phyloP scores from a whole-genome alignment of 2,797 vertebrate genomes.

The Sebastes glaucus region DNA sequence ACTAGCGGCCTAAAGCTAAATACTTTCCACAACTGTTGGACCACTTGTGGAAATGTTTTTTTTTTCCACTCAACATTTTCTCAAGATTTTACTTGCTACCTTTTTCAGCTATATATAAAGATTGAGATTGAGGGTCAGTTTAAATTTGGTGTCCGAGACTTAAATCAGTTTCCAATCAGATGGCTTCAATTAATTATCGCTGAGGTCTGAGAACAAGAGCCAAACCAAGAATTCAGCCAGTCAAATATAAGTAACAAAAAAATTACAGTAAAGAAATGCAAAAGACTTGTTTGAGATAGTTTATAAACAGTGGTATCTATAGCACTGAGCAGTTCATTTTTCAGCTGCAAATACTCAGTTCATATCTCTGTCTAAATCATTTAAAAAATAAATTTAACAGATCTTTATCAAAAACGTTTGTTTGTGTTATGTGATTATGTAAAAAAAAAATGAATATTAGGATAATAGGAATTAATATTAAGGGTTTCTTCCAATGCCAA shows the following conservation, averaged over 20 bases:
- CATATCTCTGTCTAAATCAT: background rate
- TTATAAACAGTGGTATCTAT: background rate
- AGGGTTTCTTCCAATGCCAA: background rate
- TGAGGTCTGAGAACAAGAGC: background rate
- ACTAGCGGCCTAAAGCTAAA: background rate
- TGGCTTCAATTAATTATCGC: background rate
- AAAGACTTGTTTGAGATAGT: background rate
- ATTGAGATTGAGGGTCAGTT: background rate
- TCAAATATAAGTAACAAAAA: background rate
- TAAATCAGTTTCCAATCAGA: background rate
- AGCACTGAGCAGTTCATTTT: background rate
- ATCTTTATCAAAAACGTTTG: background rate
- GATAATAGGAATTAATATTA: background rate
- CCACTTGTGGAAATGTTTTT: background rate
- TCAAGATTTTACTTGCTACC: background rate
- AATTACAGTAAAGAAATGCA: background rate
- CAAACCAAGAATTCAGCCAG: background rate
- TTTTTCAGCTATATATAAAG: no score
- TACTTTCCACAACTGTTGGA: background rate
- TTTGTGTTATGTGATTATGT: no score
- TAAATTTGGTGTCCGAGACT: background rate
- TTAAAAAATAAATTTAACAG: background rate
- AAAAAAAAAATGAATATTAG: background rate
- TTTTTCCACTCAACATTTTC: background rate
- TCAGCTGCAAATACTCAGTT: background rate